A percentile compares a stretch with the other conserved stretches of the same genome.
Conservation (phyloP, 1,140 invertebrate species). For the Theocolax elegans region DNA sequence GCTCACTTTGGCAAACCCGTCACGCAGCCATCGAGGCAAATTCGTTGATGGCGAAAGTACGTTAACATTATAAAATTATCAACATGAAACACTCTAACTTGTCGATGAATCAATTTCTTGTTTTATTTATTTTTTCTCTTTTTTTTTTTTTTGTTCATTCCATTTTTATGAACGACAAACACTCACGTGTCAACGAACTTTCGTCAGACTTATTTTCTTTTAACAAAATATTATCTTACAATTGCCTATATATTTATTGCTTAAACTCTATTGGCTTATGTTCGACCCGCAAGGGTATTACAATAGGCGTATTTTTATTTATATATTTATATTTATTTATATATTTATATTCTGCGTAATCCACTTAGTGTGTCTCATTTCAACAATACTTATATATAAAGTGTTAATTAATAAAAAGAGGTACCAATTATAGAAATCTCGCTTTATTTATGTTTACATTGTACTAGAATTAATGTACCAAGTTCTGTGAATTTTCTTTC, state of each 20-base stretch:
- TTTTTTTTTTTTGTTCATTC: too few relatives aligned
- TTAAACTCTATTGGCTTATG: slow-evolving; percentile 63
- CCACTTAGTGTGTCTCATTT: slow-evolving; percentile 20
- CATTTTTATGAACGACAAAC: not conserved
- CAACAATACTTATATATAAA: too few relatives aligned
- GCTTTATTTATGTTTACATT: too few relatives aligned
- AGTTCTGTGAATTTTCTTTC: too few relatives aligned
- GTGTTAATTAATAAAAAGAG: too few relatives aligned
- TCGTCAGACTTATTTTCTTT: slow-evolving; percentile 54
- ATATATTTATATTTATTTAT: slow-evolving; percentile 39
- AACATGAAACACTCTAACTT: not conserved
- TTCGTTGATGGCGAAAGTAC: slow-evolving; percentile 52
- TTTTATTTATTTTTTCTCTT: not conserved
- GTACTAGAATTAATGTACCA: too few relatives aligned
- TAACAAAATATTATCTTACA: slow-evolving; percentile 67
- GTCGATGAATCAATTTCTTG: slow-evolving; percentile 2
- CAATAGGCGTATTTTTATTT: slow-evolving; percentile 50
- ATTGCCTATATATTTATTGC: slow-evolving; percentile 64
- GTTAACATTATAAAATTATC: slow-evolving; percentile 49
- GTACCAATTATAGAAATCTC: too few relatives aligned
- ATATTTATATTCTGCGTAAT: slow-evolving; percentile 35
- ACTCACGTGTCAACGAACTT: slow-evolving; percentile 52
- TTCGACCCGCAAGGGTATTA: slow-evolving; percentile 51
- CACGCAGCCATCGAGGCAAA: slow-evolving; percentile 49
- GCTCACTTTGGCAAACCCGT: slow-evolving; percentile 50